Evolutionary conservation across 2,113 vertebrate genomes (phyloP).

Genomic region (Trachemys scripta): DNA sequence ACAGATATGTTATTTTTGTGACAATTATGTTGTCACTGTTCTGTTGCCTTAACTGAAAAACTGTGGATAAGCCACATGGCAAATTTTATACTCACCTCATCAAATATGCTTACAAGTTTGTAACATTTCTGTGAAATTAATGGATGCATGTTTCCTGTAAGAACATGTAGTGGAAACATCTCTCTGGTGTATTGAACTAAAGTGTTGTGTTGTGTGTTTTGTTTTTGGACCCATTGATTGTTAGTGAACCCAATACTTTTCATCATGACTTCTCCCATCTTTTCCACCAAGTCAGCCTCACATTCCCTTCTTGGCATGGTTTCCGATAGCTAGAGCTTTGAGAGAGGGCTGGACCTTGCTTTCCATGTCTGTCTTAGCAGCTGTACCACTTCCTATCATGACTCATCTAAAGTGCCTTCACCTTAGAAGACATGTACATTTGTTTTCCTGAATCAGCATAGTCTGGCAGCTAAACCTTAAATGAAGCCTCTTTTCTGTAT

Average conservation of each 20-base stretch:
- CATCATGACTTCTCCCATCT: slow-evolving; percentile 49
- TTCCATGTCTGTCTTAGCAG: slow-evolving; percentile 60
- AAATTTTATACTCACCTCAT: neutral
- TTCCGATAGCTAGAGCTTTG: slow-evolving; percentile 1
- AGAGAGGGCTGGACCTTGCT: neutral
- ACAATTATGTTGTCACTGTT: rapidly evolving
- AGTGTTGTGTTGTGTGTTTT: slow-evolving; percentile 38
- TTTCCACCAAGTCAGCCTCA: neutral
- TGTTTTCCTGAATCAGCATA: slow-evolving; percentile 44
- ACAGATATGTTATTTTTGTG: neutral
- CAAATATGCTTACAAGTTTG: neutral
- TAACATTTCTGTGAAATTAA: slow-evolving; percentile 21
- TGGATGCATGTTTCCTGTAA: slow-evolving; percentile 47
- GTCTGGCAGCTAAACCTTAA: slow-evolving; percentile 42
- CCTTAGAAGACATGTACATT: slow-evolving; percentile 43
- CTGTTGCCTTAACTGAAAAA: rapidly evolving
- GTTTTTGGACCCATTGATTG: neutral
- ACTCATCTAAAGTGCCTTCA: slow-evolving; percentile 27
- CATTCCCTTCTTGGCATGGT: neutral
- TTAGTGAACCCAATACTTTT: slow-evolving; percentile 12
- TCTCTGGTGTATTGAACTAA: slow-evolving; percentile 27
- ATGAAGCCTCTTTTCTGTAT: neutral
- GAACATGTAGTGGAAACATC: slow-evolving; percentile 56
- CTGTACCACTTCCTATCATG: slow-evolving; percentile 65
- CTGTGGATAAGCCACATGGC: neutral